Percentiles rank a stretch among this genome's conserved stretches.
These are phyloP conservation scores for Todus mexicanus DNA, from an alignment of 2,797 vertebrate species.

Conservation along the genomic window DNA sequence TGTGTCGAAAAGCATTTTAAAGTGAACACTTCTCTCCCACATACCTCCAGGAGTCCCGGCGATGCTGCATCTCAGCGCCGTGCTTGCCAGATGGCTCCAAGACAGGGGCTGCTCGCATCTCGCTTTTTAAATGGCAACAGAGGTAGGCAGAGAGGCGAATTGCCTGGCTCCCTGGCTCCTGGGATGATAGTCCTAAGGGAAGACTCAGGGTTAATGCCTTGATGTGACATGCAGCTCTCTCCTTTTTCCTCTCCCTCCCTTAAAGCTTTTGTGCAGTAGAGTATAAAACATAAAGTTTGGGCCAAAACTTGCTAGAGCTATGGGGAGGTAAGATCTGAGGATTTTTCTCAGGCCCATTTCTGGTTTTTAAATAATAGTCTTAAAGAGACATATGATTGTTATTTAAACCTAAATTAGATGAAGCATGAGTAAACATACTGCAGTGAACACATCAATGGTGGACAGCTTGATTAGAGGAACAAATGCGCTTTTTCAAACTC, in stretches of 20 bases:
- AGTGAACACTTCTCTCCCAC: background rate
- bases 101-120: background rate
- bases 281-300: background rate
- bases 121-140: background rate
- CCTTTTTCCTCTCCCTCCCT: background rate
- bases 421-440: slow-evolving; percentile 1
- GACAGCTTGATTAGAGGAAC: slow-evolving; percentile 11
- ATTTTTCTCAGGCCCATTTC: background rate
- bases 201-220: background rate
- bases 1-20: slow-evolving; percentile 2
- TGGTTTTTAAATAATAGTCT: background rate
- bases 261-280: background rate
- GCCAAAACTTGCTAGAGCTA: background rate
- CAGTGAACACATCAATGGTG: background rate
- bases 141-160: background rate
- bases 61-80: background rate
- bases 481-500: background rate
- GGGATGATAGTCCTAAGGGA: background rate
- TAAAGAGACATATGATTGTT: background rate
- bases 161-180: background rate
- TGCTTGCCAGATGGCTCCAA: background rate
- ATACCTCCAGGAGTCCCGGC: background rate
- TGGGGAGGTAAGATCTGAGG: background rate
- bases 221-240: background rate
- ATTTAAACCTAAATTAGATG: background rate